Conservation (phyloP, 2,113 vertebrate species). For the Anser cygnoides region DNA sequence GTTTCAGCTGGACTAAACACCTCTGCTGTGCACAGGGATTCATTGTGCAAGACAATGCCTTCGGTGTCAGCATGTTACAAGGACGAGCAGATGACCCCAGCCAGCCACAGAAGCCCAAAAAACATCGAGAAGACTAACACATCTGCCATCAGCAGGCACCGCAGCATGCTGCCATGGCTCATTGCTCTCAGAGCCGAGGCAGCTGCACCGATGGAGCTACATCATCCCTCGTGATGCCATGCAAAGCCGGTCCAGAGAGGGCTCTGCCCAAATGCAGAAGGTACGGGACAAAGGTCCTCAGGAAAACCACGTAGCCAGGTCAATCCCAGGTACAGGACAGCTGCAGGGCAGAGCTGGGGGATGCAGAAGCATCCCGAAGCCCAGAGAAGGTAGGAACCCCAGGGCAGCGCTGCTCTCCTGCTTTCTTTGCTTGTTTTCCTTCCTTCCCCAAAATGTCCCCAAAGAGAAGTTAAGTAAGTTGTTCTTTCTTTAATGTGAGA, state of each 20-base stretch:
- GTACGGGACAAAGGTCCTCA: neutral
- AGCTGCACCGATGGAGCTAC: neutral
- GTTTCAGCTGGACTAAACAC: neutral
- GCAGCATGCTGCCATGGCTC: neutral
- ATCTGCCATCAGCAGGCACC: neutral
- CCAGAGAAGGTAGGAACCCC: neutral
- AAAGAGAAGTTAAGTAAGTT: neutral
- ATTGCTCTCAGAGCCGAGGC: constrained; percentile 10
- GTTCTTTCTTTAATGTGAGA: constrained; percentile 36
- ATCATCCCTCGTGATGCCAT: neutral
- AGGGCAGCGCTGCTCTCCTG: accelerated
- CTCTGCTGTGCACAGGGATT: constrained; percentile 4
- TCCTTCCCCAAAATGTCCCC: neutral
- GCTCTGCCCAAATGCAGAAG: neutral
- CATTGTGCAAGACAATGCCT: neutral
- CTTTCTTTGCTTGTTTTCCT: neutral
- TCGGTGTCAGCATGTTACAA: neutral
- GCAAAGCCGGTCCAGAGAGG: neutral
- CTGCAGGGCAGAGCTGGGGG: too few relatives aligned
- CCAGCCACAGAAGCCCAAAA: neutral
- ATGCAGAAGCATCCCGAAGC: neutral
- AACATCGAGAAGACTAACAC: neutral
- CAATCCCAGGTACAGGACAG: neutral
- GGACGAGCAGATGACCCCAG: constrained; percentile 14
- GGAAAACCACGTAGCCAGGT: neutral